Percentiles rank a stretch among this genome's conserved stretches.
Evolutionary conservation across 2,797 vertebrate genomes (phyloP).

Genomic region (Trachops cirrhosus): DNA sequence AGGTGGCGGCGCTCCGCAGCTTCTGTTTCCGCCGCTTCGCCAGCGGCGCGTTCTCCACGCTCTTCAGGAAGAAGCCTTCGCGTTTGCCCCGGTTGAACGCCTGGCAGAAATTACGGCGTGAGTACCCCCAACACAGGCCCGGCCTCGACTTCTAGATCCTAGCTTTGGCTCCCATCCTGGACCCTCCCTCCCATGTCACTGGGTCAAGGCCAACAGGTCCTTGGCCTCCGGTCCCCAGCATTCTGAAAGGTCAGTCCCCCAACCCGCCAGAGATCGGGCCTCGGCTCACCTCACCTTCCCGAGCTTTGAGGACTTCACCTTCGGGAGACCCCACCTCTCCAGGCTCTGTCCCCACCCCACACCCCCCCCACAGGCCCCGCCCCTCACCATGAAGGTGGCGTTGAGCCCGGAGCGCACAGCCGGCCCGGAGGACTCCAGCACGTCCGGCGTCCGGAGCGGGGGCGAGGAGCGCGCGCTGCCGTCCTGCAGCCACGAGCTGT

Average conservation of each 20-base stretch:
- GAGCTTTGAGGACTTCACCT: background rate
- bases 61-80: constrained; percentile 95
- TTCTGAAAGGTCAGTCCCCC: background rate
- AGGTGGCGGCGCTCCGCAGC: constrained; percentile 91
- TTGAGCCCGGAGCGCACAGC: constrained; percentile 93
- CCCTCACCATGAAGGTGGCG: constrained; percentile 91
- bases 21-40: constrained; percentile 94
- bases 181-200: background rate
- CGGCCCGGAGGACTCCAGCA: constrained; percentile 92
- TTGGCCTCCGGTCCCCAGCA: background rate
- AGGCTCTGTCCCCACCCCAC: background rate
- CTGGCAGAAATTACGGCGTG: constrained; percentile 70
- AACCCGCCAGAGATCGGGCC: background rate
- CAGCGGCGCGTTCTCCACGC: constrained; percentile 94
- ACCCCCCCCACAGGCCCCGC: background rate
- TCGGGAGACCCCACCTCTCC: background rate
- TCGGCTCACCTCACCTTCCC: accelerated
- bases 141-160: background rate
- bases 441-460: constrained; percentile 92
- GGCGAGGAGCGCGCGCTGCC: constrained; percentile 92
- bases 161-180: background rate
- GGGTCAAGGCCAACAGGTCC: background rate
- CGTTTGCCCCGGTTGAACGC: constrained; percentile 94
- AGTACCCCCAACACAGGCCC: accelerated
- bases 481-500: constrained; percentile 93